Base-by-base conservation (phyloP, 2,888 invertebrate species). In the Phragmatobia fuliginosa region DNA sequence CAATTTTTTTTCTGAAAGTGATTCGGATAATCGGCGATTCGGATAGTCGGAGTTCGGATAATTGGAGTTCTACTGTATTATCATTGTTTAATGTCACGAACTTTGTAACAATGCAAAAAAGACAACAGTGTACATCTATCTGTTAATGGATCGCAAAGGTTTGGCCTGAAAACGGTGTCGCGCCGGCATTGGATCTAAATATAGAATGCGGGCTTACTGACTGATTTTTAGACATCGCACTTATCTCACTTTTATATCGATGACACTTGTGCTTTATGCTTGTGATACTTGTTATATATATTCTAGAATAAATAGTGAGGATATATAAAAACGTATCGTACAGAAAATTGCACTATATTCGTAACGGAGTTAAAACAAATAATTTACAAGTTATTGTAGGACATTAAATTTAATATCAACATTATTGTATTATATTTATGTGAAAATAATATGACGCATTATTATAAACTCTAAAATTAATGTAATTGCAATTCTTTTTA, bases 111-210 rank as follows among this genome's bases (percentile, higher is more conserved):
- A 62, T 59, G 45, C 45, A 31, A 61, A 61, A 65, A 65, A 31
- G 52, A 64, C n/a, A 28, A 21, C 70, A 21, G 14, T 14, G 68
- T 36, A 63, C 62, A 52, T 62, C 25, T 65, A 21, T 28, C 60
- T 38, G 11, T 49, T 31, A 56, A 28, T 52, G 59, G 61, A 65
- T 73, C 65, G 58, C 52, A 68, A 71, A 71, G 70, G 62, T 25
- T 63, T 70, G 52, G 58, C 63, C 14, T n/a, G 49, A 69, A 52
- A 70, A 76, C 67, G 61, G 72, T 75, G 59, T 60, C 72, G 58
- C 71, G 68, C 56, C 68, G 74, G 67, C 67, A 74, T 74, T 76
- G 73, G 21, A 21, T 62, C 67, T 76, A 73, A 68, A 75, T 70
- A 74, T 79, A 76, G 74, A 71, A 60, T 73, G 65, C 67, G 65